Base-by-base conservation (phyloP, 64 coral and sea anemone genomes). In the Montipora efflorescens region DNA sequence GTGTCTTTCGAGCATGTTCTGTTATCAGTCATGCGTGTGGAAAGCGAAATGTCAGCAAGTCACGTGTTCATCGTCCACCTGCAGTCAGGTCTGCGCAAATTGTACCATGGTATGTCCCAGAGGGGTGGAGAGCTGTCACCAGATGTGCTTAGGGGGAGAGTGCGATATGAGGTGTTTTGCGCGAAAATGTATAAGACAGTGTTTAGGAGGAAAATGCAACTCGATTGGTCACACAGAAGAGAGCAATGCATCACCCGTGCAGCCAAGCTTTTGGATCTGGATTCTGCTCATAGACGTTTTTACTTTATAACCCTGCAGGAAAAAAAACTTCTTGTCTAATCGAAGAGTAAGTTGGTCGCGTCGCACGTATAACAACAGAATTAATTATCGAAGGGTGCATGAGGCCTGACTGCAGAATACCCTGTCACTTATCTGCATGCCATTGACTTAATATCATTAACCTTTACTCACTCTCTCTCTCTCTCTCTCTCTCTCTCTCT, bases 1-100 rank as follows among this genome's bases (percentile, higher is more conserved):
- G 4, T 93, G 92, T 73, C 50, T 5, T 28, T 68, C 71, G 5
- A 93, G 74, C 21, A 71, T 73, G 10, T 73, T 72, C 16, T 93
- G 92, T 36, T 93, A 83, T 13, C 92, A 93, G 92, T 88, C 75
- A 73, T 93, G 91, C 67, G 91, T 49, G 55, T 93, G 82, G 82
- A 70, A 79, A 44, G 74, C 91, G 12, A n/a, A 49, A 15, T 93
- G 92, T 67, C 18, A 28, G 11, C 59, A 79, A 14, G 28, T 93
- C 67, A 88, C 21, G 48, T 93, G 92, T 47, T 80, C 92, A 18
- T 76, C 92, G 1, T n/a, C 77, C 43, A 47, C 12, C 1, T 93
- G 92, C 61, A 47, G 73, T 55, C 92, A 93, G 59, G 78, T 93
- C 77, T 93, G 92, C 19, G 47, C 92, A 70, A 81, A 93, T 49